phyloP scores from a whole-genome alignment of 1,140 invertebrate species.

The Argopecten irradians region DNA sequence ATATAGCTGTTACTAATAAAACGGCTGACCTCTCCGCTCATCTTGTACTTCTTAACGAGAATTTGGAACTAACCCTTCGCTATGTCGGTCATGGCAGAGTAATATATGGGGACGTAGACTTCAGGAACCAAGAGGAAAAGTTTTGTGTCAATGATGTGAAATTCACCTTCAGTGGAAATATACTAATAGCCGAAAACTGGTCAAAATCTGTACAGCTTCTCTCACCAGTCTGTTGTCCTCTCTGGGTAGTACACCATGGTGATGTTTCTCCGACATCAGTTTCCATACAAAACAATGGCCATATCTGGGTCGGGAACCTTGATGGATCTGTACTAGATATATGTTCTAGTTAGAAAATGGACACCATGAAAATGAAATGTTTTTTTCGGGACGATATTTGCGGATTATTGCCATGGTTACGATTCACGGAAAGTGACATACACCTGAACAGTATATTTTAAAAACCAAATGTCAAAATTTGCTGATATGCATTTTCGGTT shows the following conservation, averaged over 20 bases:
- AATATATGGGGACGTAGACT: background rate
- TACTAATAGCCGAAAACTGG: background rate
- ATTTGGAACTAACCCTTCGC: background rate
- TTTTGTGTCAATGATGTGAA: background rate
- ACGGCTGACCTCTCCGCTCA: background rate
- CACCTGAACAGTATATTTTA: too few species aligned
- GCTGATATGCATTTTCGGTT: too few species aligned
- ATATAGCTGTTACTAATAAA: background rate
- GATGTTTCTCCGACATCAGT: background rate
- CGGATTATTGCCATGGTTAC: too few species aligned
- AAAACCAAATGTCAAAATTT: too few species aligned
- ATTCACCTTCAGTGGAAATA: background rate
- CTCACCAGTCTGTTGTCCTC: background rate
- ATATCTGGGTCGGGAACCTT: background rate
- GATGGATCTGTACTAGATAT: background rate
- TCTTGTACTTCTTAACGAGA: background rate
- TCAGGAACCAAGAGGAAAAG: background rate
- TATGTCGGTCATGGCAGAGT: background rate
- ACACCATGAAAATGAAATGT: too few species aligned
- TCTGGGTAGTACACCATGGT: background rate
- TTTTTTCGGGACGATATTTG: too few species aligned
- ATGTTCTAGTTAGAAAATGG: background rate
- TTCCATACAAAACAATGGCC: background rate
- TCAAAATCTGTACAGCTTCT: background rate
- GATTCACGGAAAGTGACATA: too few species aligned